Evolutionary conservation across 2,113 vertebrate genomes (phyloP).

Genomic region (Nesogale talazaci): DNA sequence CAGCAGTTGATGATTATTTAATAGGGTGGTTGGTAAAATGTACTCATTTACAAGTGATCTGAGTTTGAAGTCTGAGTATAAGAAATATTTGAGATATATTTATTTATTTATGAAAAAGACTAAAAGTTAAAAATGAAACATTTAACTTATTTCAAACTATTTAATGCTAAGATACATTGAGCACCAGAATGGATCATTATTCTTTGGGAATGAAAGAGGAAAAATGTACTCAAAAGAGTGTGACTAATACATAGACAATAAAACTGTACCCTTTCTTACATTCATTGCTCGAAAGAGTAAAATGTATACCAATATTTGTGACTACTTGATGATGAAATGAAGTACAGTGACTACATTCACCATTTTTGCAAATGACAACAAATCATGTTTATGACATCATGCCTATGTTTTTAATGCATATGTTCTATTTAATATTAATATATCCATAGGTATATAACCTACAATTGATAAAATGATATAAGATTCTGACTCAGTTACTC

Average conservation of each 20-base stretch:
- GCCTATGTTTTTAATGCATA: not conserved
- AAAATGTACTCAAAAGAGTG: not conserved
- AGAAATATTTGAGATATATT: slow-evolving; percentile 46
- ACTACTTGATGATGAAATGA: not conserved
- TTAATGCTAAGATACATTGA: not conserved
- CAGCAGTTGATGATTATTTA: slow-evolving; percentile 53
- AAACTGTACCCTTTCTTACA: not conserved
- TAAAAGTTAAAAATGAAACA: not conserved
- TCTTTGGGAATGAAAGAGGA: not conserved
- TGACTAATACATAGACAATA: not conserved
- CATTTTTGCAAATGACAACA: not conserved
- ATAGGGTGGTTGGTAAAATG: slow-evolving; percentile 38
- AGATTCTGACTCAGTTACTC: not conserved
- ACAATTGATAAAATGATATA: not conserved
- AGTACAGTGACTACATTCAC: not conserved
- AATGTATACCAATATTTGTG: not conserved
- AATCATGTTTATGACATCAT: not conserved
- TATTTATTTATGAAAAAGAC: not conserved
- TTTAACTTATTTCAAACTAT: not conserved
- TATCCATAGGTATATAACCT: not conserved
- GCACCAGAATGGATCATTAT: not conserved
- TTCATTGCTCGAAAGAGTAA: not conserved
- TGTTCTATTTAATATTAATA: not conserved
- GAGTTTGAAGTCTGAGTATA: slow-evolving; percentile 53
- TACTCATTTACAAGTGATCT: slow-evolving; percentile 27